Evolutionary conservation across 2,888 invertebrate species (phyloP), one percentile per base, ranked within the genome.

Genomic region (Loripinus fragilis): DNA sequence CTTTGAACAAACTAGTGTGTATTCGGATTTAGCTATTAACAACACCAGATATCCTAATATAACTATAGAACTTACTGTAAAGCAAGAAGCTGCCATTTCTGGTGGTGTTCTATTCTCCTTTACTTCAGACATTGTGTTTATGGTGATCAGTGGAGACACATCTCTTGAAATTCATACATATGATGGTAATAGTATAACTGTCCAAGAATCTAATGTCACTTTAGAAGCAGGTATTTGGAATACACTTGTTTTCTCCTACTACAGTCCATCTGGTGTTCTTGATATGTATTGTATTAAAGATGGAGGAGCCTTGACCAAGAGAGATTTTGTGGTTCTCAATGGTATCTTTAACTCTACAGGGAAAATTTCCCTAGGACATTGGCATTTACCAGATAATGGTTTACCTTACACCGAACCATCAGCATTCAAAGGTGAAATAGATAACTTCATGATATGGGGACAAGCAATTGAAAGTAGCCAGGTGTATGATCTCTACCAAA

Each of bases 391-490:
- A 30, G 74, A 76, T 0, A 81, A 86, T 74, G 82, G 85, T 0
- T 69, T 48, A 15, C 60, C 71, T 23, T 81, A 86, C 38, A 41
- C 25, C 20, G 41, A 74, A 41, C 82, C 84, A 1, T 41, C 38
- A 12, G 71, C 76, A 38, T 81, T 90, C 17, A 68, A 35, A 15
- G 90, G 88, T 12, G 80, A 83, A 64, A 71, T 90, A 23, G 90
- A 90, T 48, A 87, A 88, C 67, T 82, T 90, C 66, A 71, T 86
- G 64, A 78, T 90, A 1, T 90, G 90, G 90, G 80, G 83, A 38
- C 65, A 71, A 8, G 28, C 75, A 7, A 35, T 90, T 1, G 84
- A 87, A 23, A 83, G 86, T 20, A 88, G 85, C 76, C 75, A 85
- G 23, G 80, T 89, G 10, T 66, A 70, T 17, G 85, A 88, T 48